These are phyloP conservation scores for Varanus salvator DNA, from an alignment of 2,113 vertebrate species.

Conservation along the genomic window DNA sequence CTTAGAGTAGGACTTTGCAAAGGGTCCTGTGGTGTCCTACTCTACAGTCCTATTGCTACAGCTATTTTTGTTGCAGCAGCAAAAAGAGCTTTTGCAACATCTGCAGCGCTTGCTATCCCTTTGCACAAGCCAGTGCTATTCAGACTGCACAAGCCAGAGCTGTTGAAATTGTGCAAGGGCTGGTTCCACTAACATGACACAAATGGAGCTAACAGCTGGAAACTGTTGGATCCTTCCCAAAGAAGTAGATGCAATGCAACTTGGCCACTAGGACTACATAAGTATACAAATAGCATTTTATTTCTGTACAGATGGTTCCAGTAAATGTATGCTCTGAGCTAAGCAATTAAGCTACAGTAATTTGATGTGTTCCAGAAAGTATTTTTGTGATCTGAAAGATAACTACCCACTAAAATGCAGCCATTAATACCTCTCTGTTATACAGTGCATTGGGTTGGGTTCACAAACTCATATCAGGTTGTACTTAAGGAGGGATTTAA, in stretches of 20 bases:
- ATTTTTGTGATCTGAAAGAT: background rate
- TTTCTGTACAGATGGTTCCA: background rate
- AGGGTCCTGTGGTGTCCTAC: no score
- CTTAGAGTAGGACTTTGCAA: background rate
- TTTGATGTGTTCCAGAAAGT: background rate
- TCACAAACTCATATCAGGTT: conserved; percentile 7
- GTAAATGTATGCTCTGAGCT: background rate
- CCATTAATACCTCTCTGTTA: background rate
- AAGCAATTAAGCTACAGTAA: background rate
- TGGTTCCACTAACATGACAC: no score
- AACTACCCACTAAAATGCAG: background rate
- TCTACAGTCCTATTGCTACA: no score
- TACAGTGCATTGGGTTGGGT: background rate
- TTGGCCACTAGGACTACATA: background rate
- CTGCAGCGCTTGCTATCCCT: no score
- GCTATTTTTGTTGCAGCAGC: no score
- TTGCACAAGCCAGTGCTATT: no score
- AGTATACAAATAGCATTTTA: background rate
- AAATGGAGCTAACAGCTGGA: no score
- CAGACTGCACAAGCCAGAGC: no score
- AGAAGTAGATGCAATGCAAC: no score
- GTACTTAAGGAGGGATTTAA: background rate
- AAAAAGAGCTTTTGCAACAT: no score
- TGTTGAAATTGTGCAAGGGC: no score
- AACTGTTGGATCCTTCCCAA: no score